These are phyloP conservation scores for Meghimatium bilineatum DNA, from an alignment of 2,888 invertebrate genomes.

Conservation along the genomic window DNA sequence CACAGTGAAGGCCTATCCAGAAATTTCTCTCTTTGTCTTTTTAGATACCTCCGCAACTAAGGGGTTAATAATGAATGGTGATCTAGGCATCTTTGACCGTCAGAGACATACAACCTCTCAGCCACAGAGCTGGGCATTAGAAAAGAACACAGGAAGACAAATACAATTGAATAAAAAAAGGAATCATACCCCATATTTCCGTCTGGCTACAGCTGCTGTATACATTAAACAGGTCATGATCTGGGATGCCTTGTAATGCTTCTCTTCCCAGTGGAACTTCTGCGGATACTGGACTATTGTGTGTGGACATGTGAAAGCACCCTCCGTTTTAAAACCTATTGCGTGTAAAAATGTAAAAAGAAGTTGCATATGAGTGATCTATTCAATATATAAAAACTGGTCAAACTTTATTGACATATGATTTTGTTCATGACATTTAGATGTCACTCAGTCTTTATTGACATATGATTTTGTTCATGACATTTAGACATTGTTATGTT, in stretches of 20 bases:
- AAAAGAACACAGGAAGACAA: not conserved
- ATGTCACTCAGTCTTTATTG: too few species aligned
- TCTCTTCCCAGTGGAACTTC: constrained; percentile 57
- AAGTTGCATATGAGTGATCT: not conserved
- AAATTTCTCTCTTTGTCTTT: too few species aligned
- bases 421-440: too few species aligned
- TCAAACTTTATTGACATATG: too few species aligned
- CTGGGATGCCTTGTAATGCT: constrained; percentile 62
- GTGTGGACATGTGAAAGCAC: constrained; percentile 81
- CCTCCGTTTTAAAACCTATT: constrained; percentile 48
- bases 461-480: too few species aligned
- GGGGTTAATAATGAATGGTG: too few species aligned
- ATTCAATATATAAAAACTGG: not conserved
- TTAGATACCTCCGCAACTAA: too few species aligned
- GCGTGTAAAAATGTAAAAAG: not conserved
- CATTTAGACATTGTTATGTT: too few species aligned
- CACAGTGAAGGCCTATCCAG: too few species aligned
- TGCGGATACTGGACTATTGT: constrained; percentile 85
- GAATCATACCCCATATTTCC: constrained; percentile 82
- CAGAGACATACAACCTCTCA: too few species aligned
- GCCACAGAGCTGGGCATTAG: too few species aligned
- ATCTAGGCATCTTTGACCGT: too few species aligned
- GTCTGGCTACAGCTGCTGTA: constrained; percentile 86
- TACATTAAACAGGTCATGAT: constrained; percentile 83
- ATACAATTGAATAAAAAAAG: not conserved